A percentile compares a stretch with the other conserved stretches of the same genome.
Conservation (phyloP, 2,888 invertebrate species). For the Crossocerus cetratus region DNA sequence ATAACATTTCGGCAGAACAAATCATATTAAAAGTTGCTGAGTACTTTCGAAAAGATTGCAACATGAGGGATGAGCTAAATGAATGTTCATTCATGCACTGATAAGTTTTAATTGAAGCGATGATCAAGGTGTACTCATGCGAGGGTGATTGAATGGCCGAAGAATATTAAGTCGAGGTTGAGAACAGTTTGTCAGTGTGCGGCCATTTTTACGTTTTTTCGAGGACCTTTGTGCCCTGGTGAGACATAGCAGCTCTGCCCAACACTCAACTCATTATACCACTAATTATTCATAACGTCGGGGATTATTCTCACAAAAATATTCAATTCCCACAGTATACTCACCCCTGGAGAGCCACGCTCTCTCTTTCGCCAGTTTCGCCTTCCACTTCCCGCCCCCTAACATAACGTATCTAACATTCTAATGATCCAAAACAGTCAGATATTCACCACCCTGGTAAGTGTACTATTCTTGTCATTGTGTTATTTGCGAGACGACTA, state of each 20-base stretch:
- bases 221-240: slow-evolving; percentile 70
- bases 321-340: slow-evolving; percentile 65
- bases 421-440: not conserved
- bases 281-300: slow-evolving; percentile 76
- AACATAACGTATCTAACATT: slow-evolving; percentile 19
- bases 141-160: not conserved
- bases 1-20: no score
- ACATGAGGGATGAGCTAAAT: no score
- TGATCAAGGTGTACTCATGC: not conserved
- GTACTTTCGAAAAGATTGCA: no score
- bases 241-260: slow-evolving; percentile 75
- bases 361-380: slow-evolving; percentile 30
- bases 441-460: slow-evolving; percentile 3
- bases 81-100: no score
- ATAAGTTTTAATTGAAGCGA: not conserved
- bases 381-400: slow-evolving; percentile 12
- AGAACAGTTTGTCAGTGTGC: slow-evolving; percentile 69
- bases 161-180: slow-evolving; percentile 56
- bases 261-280: slow-evolving; percentile 77
- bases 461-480: not conserved
- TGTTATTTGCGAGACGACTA: no score
- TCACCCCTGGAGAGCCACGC: slow-evolving; percentile 20
- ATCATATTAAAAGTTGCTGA: no score
- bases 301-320: slow-evolving; percentile 67
- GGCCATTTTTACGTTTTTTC: slow-evolving; percentile 72